Percentiles rank a stretch among this genome's conserved stretches.
Conservation (phyloP, 2,888 invertebrate genomes). For the Vandiemenella viatica region DNA sequence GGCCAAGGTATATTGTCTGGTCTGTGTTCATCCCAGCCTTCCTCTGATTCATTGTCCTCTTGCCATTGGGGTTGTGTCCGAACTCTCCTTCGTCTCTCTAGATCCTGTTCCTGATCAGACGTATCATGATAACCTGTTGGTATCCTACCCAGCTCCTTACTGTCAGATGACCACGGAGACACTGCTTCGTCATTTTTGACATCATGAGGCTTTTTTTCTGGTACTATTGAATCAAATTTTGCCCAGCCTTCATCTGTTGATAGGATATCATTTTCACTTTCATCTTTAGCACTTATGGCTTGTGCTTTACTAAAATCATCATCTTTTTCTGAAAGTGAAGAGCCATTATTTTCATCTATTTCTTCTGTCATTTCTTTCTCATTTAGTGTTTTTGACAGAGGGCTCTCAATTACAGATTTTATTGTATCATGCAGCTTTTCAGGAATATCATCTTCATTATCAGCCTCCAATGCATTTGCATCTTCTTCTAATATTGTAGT, state of each 20-base stretch:
- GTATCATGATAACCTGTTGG: conserved; percentile 31
- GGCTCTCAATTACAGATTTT: conserved; percentile 30
- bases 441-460: conserved; percentile 21
- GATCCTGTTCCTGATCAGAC: conserved; percentile 23
- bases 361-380: background rate
- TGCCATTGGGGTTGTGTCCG: conserved; percentile 16
- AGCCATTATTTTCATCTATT: background rate
- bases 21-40: conserved; percentile 21
- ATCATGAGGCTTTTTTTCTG: conserved; percentile 24
- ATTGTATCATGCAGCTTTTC: conserved; percentile 24
- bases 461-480: conserved; percentile 20
- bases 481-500: conserved; percentile 23
- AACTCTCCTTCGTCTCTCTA: conserved; percentile 28
- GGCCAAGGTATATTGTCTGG: conserved; percentile 20
- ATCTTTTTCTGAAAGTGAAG: conserved; percentile 5
- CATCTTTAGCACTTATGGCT: background rate
- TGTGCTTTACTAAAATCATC: too few relatives aligned
- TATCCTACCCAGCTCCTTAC: conserved; percentile 40
- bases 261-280: conserved; percentile 6
- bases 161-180: conserved; percentile 67
- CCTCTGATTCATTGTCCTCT: conserved; percentile 24
- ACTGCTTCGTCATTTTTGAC: conserved; percentile 29
- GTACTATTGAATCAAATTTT: conserved; percentile 33
- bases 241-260: conserved; percentile 37
- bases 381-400: too few relatives aligned